Base-by-base conservation (phyloP, 2,888 invertebrate species). In the Cerceris rybyensis region DNA sequence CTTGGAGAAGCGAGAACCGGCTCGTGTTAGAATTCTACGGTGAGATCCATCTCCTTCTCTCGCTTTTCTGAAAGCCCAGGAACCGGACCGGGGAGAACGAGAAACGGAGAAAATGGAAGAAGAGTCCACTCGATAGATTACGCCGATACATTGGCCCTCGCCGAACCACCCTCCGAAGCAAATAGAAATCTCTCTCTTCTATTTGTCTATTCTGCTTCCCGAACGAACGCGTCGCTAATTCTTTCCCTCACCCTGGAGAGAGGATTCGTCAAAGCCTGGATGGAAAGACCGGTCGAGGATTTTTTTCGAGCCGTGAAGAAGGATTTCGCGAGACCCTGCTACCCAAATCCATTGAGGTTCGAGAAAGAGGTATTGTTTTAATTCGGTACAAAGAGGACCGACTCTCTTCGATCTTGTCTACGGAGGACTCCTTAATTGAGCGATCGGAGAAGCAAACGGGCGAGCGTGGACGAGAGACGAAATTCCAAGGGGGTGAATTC, bases 111-210 rank as follows among this genome's bases (percentile, higher is more conserved):
- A 73, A 77, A 75, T 73, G 58, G 73, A 77, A 75, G 50, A 75
- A 64, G 65, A 60, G 59, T 67, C 60, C 50, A 39, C 57, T 61
- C 70, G 79, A 82, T 83, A 70, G 84, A 83, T 83, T 81, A 71
- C 81, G 72, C 14, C 68, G 75, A 78, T 81, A 74, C 78, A 83
- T 59, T 57, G 71, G 61, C 69, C 41, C 50, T 70, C 70, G 68
- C 59, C 75, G 65, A 77, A 70, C 57, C 70, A 67, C 70, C 55
- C 75, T 50, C 59, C 54, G 57, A 68, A 16, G 28, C 46, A 57
- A 70, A 83, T 78, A 73, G 81, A 78, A 77, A 80, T 72, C 69
- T 39, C 60, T 16, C 39, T 58, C 52, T 52, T 65, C 72, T 72
- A 66, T 78, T 78, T 52, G 77, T 50, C 43, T 66, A 57, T 52